Percentiles rank a stretch among this genome's conserved stretches.
These are phyloP conservation scores for Apodemia mormo DNA, from an alignment of 2,888 invertebrate species.

Conservation along the genomic window DNA sequence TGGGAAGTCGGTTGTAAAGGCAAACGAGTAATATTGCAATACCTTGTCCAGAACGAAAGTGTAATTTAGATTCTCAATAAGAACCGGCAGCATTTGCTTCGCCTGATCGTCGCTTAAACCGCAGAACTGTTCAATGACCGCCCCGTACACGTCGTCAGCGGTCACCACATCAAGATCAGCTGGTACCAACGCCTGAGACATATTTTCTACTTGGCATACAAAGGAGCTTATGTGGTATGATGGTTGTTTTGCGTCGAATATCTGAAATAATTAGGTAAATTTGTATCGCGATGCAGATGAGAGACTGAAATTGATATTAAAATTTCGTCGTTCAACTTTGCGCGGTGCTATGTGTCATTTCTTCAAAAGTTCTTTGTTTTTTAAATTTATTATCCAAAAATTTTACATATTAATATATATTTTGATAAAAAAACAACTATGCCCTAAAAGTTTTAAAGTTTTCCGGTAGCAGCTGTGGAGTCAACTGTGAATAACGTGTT, in stretches of 20 bases:
- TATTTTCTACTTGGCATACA: constrained; percentile 56
- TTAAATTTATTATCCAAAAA: too few relatives aligned
- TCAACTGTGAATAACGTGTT: too few relatives aligned
- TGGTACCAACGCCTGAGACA: constrained; percentile 53
- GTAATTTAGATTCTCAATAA: constrained; percentile 70
- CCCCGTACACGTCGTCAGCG: constrained; percentile 55
- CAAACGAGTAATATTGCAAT: constrained; percentile 22
- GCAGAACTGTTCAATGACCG: constrained; percentile 73
- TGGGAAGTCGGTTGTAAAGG: too few relatives aligned
- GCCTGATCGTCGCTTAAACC: constrained; percentile 59
- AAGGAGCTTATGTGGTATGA: constrained; percentile 51
- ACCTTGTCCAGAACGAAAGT: constrained; percentile 60
- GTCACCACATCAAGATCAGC: constrained; percentile 51
- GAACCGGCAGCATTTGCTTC: constrained; percentile 60
- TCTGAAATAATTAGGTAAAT: constrained; percentile 41
- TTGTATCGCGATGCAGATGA: neutral
- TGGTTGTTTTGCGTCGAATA: constrained; percentile 51
- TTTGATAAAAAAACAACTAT: too few relatives aligned
- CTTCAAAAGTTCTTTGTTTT: too few relatives aligned
- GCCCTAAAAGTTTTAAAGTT: too few relatives aligned
- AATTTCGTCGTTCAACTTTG: too few relatives aligned
- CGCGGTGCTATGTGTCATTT: too few relatives aligned
- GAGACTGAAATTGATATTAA: too few relatives aligned
- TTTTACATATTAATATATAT: too few relatives aligned
- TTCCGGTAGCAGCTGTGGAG: too few relatives aligned